Conservation (phyloP, 2,888 invertebrate species). For the Drosophila suboccidentalis region DNA sequence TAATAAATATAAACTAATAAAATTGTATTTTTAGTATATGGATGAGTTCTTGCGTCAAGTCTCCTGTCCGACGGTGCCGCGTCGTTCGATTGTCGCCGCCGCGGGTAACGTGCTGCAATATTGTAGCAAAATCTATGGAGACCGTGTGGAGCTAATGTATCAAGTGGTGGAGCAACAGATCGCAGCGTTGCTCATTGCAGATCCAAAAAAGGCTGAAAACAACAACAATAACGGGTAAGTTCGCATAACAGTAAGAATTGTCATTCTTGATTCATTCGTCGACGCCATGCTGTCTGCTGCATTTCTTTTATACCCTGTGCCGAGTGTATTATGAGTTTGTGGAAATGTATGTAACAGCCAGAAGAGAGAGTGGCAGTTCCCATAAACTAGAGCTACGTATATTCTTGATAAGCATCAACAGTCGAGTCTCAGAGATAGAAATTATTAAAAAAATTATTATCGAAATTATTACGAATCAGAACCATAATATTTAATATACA, state of each 20-base stretch:
- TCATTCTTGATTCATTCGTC: background rate
- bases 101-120: conserved; percentile 72
- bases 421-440: too few species aligned
- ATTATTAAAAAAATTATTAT: too few species aligned
- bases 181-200: conserved; percentile 65
- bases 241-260: conserved; percentile 11
- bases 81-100: conserved; percentile 37
- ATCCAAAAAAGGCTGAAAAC: conserved; percentile 47
- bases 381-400: too few species aligned
- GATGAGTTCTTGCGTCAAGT: conserved; percentile 67
- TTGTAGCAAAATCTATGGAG: conserved; percentile 81
- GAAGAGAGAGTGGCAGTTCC: too few species aligned
- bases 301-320: background rate
- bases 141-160: conserved; percentile 81
- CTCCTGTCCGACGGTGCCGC: conserved; percentile 6
- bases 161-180: conserved; percentile 76
- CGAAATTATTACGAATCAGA: too few species aligned
- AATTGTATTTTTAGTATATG: too few species aligned
- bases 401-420: too few species aligned
- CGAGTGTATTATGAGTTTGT: background rate
- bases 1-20: too few species aligned
- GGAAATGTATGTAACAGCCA: background rate
- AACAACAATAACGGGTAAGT: conserved; percentile 34
- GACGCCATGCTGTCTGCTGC: conserved; percentile 39
- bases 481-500: background rate